Conservation (phyloP, 2,113 vertebrate genomes). For the Diphyllodes magnificus region DNA sequence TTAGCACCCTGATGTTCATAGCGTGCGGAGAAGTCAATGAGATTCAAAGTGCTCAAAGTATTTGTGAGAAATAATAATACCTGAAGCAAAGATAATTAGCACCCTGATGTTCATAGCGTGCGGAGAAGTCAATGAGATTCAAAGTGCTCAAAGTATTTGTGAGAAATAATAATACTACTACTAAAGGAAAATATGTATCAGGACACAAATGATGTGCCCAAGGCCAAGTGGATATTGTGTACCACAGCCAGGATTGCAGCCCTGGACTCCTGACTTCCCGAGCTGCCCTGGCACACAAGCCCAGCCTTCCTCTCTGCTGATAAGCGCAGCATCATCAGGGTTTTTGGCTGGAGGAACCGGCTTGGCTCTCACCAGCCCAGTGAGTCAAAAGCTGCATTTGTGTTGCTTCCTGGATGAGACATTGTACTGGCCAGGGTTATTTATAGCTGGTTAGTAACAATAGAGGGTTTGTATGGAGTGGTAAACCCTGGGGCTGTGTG, state of each 20-base stretch:
- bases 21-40: neutral
- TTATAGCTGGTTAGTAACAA: slow-evolving; percentile 44
- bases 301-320: neutral
- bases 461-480: slow-evolving; percentile 5
- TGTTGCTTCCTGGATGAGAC: slow-evolving; percentile 57
- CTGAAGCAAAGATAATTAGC: neutral
- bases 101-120: neutral
- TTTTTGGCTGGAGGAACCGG: neutral
- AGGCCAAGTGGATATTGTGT: neutral
- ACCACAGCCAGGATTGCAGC: neutral
- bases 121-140: neutral
- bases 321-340: neutral
- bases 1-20: neutral
- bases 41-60: neutral
- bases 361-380: slow-evolving; percentile 31
- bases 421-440: slow-evolving; percentile 34
- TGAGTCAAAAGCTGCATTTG: slow-evolving; percentile 49
- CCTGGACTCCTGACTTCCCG: neutral
- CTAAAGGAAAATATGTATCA: neutral
- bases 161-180: neutral
- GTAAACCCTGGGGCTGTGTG: neutral
- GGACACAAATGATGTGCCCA: neutral
- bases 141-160: neutral
- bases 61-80: neutral
- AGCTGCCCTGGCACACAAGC: neutral